These are phyloP conservation scores for Agelaius phoeniceus DNA, from an alignment of 2,113 vertebrate species.

Conservation along the genomic window DNA sequence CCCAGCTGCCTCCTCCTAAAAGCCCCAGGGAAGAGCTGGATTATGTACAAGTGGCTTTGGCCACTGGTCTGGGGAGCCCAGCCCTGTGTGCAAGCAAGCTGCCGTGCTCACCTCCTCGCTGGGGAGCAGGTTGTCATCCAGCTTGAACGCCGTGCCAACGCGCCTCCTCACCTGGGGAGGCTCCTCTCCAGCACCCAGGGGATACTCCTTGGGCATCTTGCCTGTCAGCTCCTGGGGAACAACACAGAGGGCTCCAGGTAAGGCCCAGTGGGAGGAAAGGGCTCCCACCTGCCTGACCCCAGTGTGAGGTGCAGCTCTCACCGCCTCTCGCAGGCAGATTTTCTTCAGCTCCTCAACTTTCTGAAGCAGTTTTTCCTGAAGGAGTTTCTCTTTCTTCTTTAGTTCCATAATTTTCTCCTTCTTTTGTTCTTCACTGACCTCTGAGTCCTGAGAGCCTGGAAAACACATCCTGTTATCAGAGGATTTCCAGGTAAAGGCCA, in stretches of 20 bases:
- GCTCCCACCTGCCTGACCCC: neutral
- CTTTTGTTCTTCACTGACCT: conserved; percentile 90
- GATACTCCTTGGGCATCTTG: conserved; percentile 91
- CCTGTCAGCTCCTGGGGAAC: conserved; percentile 89
- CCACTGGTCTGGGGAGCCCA: neutral
- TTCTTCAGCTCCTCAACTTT: conserved; percentile 93
- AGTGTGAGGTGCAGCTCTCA: conserved; percentile 58
- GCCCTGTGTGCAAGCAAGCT: neutral
- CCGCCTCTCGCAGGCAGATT: conserved; percentile 94
- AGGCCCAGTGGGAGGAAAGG: neutral
- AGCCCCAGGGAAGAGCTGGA: neutral
- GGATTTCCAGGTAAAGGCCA: neutral
- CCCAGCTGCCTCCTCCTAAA: neutral
- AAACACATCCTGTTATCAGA: neutral
- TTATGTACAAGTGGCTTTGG: neutral
- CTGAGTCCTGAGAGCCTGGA: conserved; percentile 91
- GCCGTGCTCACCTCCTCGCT: conserved; percentile 80
- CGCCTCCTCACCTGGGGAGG: conserved; percentile 85
- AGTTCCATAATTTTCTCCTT: conserved; percentile 92
- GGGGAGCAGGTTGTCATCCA: conserved; percentile 86
- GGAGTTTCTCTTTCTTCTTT: conserved; percentile 88
- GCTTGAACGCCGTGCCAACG: conserved; percentile 87
- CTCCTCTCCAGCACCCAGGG: conserved; percentile 87
- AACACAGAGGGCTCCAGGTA: neutral
- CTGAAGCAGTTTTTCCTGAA: conserved; percentile 86